Conservation (phyloP, 2,888 invertebrate species). For the Cancer borealis region DNA sequence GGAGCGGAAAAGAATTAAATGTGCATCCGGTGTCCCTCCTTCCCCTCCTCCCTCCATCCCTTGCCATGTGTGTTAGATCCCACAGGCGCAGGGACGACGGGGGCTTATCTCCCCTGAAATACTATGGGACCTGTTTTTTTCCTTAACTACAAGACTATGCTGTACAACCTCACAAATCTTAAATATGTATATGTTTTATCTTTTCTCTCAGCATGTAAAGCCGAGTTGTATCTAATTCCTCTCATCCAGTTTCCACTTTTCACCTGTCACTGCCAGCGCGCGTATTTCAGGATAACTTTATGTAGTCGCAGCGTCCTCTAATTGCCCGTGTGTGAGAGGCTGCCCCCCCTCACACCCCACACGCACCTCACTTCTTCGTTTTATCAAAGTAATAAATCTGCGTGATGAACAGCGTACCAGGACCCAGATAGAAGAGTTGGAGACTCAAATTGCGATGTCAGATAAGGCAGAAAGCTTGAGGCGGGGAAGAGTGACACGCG, state of each 20-base stretch:
- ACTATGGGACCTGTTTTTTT: constrained; percentile 40
- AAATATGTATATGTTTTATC: neutral
- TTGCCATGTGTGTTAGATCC: neutral
- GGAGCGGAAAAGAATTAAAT: constrained; percentile 34
- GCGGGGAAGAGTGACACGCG: constrained; percentile 56
- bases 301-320: constrained; percentile 45
- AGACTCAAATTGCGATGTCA: constrained; percentile 65
- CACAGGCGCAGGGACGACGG: constrained; percentile 28
- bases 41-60: neutral
- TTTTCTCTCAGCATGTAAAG: constrained; percentile 22
- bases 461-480: constrained; percentile 54
- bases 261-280: constrained; percentile 38
- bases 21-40: constrained; percentile 31
- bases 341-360: constrained; percentile 45
- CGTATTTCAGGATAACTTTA: constrained; percentile 44
- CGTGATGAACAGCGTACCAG: constrained; percentile 57
- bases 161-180: constrained; percentile 37
- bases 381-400: constrained; percentile 57
- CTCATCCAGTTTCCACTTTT: constrained; percentile 30
- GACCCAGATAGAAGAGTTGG: constrained; percentile 41
- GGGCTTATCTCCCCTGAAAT: constrained; percentile 40
- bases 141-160: neutral
- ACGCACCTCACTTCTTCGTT: constrained; percentile 45
- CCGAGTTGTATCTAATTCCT: constrained; percentile 43
- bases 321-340: constrained; percentile 38